Evolutionary conservation across 2,797 vertebrate species (phyloP).

Genomic region (Catharus ustulatus): DNA sequence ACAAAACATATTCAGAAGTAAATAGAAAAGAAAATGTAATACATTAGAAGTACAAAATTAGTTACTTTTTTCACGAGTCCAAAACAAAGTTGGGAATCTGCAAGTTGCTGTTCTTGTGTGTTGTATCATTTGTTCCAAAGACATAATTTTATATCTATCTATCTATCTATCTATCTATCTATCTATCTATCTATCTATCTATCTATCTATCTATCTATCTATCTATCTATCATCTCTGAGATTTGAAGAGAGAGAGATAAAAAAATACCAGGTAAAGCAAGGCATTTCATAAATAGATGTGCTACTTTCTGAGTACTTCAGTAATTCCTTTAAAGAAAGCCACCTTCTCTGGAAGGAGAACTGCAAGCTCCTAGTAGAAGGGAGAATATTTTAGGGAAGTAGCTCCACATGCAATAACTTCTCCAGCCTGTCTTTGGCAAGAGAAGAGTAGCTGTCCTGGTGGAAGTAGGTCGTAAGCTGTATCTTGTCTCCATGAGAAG

Average conservation of each 20-base stretch:
- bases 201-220: too few relatives aligned
- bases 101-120: not conserved
- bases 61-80: not conserved
- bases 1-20: not conserved
- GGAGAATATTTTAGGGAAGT: not conserved
- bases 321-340: not conserved
- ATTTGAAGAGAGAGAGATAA: not conserved
- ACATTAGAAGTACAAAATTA: not conserved
- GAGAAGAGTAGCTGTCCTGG: not conserved
- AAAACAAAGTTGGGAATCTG: not conserved
- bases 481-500: not conserved
- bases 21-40: rapidly evolving
- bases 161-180: too few relatives aligned
- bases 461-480: not conserved
- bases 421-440: not conserved
- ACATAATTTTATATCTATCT: not conserved
- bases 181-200: too few relatives aligned
- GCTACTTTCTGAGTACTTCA: not conserved
- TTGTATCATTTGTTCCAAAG: not conserved
- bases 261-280: not conserved
- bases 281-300: not conserved
- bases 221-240: too few relatives aligned
- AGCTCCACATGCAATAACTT: not conserved
- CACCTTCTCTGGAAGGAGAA: not conserved
- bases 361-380: not conserved